Percentiles rank a stretch among this genome's conserved stretches.
phyloP scores from a whole-genome alignment of 2,113 vertebrate species.

The Chinchilla lanigera region DNA sequence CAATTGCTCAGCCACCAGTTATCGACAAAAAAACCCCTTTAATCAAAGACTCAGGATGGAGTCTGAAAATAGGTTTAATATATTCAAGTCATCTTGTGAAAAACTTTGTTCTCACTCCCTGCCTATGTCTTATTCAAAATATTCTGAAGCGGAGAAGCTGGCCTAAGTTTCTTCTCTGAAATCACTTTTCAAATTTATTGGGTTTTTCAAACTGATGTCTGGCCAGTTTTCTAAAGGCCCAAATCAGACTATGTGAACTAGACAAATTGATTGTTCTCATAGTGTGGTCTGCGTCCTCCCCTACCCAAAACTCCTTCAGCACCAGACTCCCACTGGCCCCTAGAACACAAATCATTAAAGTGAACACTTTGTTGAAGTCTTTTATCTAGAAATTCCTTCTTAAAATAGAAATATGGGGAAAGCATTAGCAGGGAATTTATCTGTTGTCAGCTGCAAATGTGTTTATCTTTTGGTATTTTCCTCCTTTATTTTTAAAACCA shows the following conservation, averaged over 20 bases:
- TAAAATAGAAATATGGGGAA: not conserved
- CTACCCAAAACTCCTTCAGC: not conserved
- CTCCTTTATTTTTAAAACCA: not conserved
- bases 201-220: not conserved
- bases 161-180: not conserved
- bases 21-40: not conserved
- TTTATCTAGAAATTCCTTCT: not conserved
- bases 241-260: not conserved
- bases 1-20: not conserved
- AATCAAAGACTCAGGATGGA: not conserved
- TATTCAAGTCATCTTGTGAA: not conserved
- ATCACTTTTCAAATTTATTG: not conserved
- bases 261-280: not conserved
- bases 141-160: not conserved
- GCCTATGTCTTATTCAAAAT: not conserved
- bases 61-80: not conserved
- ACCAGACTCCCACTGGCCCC: fast-evolving
- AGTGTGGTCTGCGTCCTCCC: not conserved
- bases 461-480: not conserved
- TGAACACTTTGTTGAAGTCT: not conserved
- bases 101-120: not conserved
- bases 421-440: not conserved
- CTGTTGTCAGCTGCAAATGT: not conserved
- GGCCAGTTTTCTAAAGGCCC: not conserved
- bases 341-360: not conserved